A percentile compares a stretch with the other conserved stretches of the same genome.
These are phyloP conservation scores for Eulithis prunata DNA, from an alignment of 2,888 invertebrate genomes.

Conservation along the genomic window DNA sequence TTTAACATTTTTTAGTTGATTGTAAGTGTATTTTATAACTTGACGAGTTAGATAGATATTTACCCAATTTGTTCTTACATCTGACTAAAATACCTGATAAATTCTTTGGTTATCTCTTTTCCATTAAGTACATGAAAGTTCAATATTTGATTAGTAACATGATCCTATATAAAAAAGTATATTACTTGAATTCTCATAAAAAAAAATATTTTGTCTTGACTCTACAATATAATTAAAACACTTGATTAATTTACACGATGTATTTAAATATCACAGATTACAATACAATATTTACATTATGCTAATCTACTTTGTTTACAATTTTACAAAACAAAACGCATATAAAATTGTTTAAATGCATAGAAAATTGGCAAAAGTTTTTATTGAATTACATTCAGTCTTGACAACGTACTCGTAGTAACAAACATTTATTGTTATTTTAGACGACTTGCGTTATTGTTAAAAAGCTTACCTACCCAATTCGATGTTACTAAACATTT, in stretches of 20 bases:
- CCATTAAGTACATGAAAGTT: too few relatives aligned
- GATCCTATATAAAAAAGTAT: too few relatives aligned
- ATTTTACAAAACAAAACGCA: constrained; percentile 32
- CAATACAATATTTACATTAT: constrained; percentile 69
- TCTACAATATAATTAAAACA: constrained; percentile 2
- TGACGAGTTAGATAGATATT: too few relatives aligned
- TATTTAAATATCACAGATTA: constrained; percentile 69
- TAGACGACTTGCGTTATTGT: neutral
- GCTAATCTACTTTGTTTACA: constrained; percentile 37
- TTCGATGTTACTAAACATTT: neutral
- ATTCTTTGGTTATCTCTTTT: too few relatives aligned
- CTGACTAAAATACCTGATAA: too few relatives aligned
- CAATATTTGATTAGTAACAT: too few relatives aligned
- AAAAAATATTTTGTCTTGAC: too few relatives aligned
- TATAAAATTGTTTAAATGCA: constrained; percentile 46
- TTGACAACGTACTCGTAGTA: constrained; percentile 31
- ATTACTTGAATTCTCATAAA: too few relatives aligned
- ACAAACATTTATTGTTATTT: constrained; percentile 8
- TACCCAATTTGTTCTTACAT: too few relatives aligned
- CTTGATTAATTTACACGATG: constrained; percentile 33
- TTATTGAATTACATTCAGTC: constrained; percentile 47
- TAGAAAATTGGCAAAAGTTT: constrained; percentile 49
- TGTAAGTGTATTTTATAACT: too few relatives aligned
- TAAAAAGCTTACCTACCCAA: neutral
- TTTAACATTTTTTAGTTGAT: neutral